A percentile compares a stretch with the other conserved stretches of the same genome.
Evolutionary conservation across 2,797 vertebrate species (phyloP).

Genomic region (Salmo trutta): DNA sequence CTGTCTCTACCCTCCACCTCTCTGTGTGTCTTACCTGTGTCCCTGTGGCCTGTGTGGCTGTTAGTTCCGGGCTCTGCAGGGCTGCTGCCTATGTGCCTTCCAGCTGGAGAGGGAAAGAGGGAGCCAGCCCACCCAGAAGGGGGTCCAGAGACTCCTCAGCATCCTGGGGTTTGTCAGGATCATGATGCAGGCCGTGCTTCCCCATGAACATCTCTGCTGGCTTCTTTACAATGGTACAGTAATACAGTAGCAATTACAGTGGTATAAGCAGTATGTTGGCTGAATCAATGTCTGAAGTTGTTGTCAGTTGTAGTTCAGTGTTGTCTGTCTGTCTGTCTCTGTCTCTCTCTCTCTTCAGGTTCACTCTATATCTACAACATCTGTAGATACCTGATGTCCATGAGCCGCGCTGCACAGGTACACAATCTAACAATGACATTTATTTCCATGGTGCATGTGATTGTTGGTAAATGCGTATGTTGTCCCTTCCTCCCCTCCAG

Average conservation of each 20-base stretch:
- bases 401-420: constrained; percentile 87
- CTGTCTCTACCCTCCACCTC: background rate
- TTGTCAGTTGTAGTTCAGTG: too few relatives aligned
- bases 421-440: background rate
- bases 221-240: constrained; percentile 86
- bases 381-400: constrained; percentile 88
- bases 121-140: constrained; percentile 66
- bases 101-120: constrained; percentile 76
- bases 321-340: background rate
- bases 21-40: constrained; percentile 7
- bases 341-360: constrained; percentile 68
- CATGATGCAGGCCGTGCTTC: constrained; percentile 86
- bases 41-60: constrained; percentile 27
- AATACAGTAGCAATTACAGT: constrained; percentile 26
- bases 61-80: constrained; percentile 84
- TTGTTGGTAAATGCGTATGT: background rate
- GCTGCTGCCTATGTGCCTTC: constrained; percentile 81
- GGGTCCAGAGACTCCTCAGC: constrained; percentile 77
- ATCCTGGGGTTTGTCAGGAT: constrained; percentile 81
- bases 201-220: constrained; percentile 86
- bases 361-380: constrained; percentile 90
- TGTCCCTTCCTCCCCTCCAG: constrained; percentile 61
- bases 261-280: background rate
- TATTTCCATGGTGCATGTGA: background rate
- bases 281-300: too few relatives aligned